phyloP scores from a whole-genome alignment of 1,140 invertebrate species.

The Trachelipus rathkii region DNA sequence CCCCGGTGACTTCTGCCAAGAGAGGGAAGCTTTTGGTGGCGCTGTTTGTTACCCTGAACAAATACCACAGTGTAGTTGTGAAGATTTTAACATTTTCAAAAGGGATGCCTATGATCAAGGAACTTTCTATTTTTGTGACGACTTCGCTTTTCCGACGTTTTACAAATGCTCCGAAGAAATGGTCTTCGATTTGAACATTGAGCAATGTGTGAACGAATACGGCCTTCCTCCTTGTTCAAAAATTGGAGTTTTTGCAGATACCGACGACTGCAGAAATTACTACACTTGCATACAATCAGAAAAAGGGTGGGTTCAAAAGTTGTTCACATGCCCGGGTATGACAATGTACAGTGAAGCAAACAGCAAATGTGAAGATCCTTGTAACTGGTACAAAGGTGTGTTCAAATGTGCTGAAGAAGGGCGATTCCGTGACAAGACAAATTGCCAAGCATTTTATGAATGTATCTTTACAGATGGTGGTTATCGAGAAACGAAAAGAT shows the following conservation, averaged over 20 bases:
- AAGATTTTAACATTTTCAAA: slow-evolving; percentile 18
- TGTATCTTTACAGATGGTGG: slow-evolving; percentile 53
- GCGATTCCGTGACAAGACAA: slow-evolving; percentile 53
- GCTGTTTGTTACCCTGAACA: slow-evolving; percentile 16
- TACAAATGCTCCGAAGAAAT: slow-evolving; percentile 19
- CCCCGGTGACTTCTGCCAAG: slow-evolving; percentile 8
- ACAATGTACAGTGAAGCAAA: slow-evolving; percentile 23
- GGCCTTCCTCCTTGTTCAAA: slow-evolving; percentile 23
- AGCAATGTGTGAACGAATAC: slow-evolving; percentile 10
- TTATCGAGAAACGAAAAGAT: neutral
- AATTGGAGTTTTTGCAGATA: slow-evolving; percentile 29
- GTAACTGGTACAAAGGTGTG: slow-evolving; percentile 19
- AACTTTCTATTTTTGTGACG: slow-evolving; percentile 16
- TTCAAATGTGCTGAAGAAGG: slow-evolving; percentile 31
- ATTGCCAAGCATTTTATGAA: slow-evolving; percentile 47
- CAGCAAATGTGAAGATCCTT: slow-evolving; percentile 26
- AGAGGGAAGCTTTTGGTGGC: slow-evolving; percentile 17
- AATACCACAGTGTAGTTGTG: slow-evolving; percentile 1
- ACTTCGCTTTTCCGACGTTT: slow-evolving; percentile 18
- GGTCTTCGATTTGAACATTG: slow-evolving; percentile 17
- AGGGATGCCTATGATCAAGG: neutral
- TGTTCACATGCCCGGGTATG: neutral
- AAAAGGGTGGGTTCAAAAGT: slow-evolving; percentile 11
- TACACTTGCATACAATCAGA: slow-evolving; percentile 26
- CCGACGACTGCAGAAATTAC: slow-evolving; percentile 26